These are phyloP conservation scores for Meles meles DNA, from an alignment of 2,113 vertebrate species.

Conservation along the genomic window DNA sequence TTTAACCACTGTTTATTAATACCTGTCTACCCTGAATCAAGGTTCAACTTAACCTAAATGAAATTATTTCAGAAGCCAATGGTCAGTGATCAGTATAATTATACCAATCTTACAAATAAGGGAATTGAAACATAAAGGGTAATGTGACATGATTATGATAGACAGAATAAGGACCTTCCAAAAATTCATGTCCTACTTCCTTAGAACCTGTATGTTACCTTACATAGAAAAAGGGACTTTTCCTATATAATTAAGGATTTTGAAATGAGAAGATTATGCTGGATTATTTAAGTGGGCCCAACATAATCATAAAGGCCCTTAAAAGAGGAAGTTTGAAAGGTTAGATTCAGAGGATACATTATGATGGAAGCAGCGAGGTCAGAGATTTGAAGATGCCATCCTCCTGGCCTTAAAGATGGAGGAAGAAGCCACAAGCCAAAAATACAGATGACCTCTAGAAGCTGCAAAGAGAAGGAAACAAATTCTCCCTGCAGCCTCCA, in stretches of 20 bases:
- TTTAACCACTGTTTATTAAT: constrained; percentile 13
- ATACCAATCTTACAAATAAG: neutral
- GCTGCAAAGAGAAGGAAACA: neutral
- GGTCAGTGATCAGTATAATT: neutral
- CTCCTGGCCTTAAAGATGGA: neutral
- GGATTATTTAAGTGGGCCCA: neutral
- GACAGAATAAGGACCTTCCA: neutral
- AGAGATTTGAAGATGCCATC: neutral
- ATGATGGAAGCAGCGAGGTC: neutral
- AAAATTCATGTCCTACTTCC: neutral
- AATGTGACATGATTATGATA: neutral
- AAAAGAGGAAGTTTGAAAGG: neutral
- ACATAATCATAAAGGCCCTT: neutral
- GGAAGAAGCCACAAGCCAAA: neutral
- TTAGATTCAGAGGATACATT: neutral
- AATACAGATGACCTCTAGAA: neutral
- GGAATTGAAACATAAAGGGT: neutral
- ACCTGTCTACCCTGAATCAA: neutral
- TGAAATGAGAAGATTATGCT: neutral
- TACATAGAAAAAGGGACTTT: neutral
- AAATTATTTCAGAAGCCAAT: neutral
- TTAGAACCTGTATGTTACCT: neutral
- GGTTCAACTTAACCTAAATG: neutral
- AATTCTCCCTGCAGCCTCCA: neutral
- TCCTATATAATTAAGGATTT: neutral